A percentile compares a stretch with the other conserved stretches of the same genome.
Conservation (phyloP, 1,140 invertebrate species). For the Euglossa dilemma region DNA sequence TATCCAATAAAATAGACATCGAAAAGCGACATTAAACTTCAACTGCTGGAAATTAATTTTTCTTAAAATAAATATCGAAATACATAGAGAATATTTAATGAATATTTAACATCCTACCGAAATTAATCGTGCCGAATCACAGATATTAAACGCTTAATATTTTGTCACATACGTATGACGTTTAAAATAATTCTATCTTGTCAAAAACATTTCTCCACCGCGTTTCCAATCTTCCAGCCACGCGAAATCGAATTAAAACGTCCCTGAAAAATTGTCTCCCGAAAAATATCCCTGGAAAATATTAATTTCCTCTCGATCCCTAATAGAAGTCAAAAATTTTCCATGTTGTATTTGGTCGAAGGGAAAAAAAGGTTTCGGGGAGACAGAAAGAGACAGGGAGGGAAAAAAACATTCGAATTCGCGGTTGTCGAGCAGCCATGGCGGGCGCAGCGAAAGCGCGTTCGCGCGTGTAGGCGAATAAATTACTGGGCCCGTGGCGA, state of each 20-base stretch:
- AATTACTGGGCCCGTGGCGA: background rate
- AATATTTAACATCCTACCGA: no score
- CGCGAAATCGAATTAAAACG: background rate
- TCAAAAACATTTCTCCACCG: background rate
- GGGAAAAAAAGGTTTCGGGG: no score
- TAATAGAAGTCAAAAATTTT: no score
- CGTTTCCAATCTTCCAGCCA: background rate
- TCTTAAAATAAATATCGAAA: no score
- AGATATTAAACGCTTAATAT: no score
- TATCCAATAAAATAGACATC: no score
- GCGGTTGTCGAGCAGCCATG: background rate
- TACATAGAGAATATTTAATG: no score
- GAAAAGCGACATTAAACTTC: no score
- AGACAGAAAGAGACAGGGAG: background rate
- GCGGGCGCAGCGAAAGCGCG: background rate
- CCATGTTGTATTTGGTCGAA: background rate
- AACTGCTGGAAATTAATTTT: no score
- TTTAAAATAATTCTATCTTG: background rate
- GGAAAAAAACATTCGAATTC: background rate
- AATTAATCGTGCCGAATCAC: no score
- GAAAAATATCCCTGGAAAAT: no score
- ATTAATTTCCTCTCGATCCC: no score
- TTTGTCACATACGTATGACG: background rate
- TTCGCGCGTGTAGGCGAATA: conserved; percentile 11
- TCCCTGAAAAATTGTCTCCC: background rate